These are phyloP conservation scores for Clarias fuscus DNA, from an alignment of 2,797 vertebrate species.

Conservation along the genomic window DNA sequence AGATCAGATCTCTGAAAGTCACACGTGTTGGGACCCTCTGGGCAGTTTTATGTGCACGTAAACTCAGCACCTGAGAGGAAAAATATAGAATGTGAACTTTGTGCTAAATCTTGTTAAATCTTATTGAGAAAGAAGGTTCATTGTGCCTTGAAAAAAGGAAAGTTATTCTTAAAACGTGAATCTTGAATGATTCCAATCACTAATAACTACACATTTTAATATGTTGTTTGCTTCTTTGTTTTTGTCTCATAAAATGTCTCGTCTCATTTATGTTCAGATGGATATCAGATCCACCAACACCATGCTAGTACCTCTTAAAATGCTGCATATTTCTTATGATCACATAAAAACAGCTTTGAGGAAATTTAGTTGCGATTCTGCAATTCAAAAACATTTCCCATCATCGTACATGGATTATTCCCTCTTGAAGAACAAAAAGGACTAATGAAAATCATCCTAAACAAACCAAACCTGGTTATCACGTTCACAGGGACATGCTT, in stretches of 20 bases:
- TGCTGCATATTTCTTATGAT: constrained; percentile 39
- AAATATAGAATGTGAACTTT: constrained; percentile 13
- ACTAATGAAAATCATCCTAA: background rate
- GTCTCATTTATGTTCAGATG: background rate
- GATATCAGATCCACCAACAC: background rate
- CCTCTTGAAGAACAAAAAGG: background rate
- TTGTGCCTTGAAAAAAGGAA: background rate
- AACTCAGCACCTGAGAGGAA: constrained; percentile 44
- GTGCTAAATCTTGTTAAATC: too few relatives aligned
- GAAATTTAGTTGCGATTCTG: constrained; percentile 46
- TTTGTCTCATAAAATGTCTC: background rate
- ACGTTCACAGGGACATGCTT: background rate
- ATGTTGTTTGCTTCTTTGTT: background rate
- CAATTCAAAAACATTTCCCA: constrained; percentile 53
- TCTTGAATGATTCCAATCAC: background rate
- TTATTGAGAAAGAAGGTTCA: background rate
- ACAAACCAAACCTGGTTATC: background rate
- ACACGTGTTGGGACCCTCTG: constrained; percentile 74
- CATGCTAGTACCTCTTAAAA: constrained; percentile 8
- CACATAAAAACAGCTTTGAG: constrained; percentile 47
- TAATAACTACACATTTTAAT: background rate
- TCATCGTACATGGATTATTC: constrained; percentile 18
- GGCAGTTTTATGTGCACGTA: constrained; percentile 64
- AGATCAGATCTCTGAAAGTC: constrained; percentile 87
- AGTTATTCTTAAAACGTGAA: background rate